Evolutionary conservation across 2,888 invertebrate genomes (phyloP).

Genomic region (Apodemia mormo): DNA sequence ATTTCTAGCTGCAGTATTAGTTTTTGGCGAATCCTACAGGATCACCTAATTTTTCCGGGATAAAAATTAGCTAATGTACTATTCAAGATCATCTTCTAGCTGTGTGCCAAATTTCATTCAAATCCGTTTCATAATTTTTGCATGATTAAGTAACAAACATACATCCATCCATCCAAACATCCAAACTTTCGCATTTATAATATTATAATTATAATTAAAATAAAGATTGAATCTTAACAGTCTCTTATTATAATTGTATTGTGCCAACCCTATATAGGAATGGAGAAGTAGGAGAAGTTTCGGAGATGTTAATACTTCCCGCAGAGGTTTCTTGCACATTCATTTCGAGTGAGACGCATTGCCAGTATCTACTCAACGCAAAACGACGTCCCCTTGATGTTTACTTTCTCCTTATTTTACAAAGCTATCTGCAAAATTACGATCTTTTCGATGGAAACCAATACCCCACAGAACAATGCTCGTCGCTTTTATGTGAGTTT

Average conservation of each 20-base stretch:
- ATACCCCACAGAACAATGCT: not conserved
- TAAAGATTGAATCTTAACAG: too few species aligned
- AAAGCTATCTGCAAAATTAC: conserved; percentile 20
- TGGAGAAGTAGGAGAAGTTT: conserved; percentile 51
- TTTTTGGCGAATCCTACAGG: too few species aligned
- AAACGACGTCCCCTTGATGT: conserved; percentile 19
- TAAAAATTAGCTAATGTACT: too few species aligned
- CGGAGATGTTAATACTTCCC: conserved; percentile 70
- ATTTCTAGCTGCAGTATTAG: too few species aligned
- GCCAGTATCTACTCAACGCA: conserved; percentile 18
- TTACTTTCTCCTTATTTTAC: conserved; percentile 23
- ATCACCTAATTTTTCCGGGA: too few species aligned
- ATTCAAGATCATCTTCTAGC: too few species aligned
- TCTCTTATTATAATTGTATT: not conserved
- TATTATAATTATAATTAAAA: too few species aligned
- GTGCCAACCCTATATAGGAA: not conserved
- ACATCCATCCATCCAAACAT: too few species aligned
- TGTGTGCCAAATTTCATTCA: too few species aligned
- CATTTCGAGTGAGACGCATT: conserved; percentile 64
- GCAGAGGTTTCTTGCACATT: conserved; percentile 73
- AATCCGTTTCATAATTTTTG: too few species aligned
- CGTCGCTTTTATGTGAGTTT: not conserved
- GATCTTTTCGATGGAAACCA: conserved; percentile 4
- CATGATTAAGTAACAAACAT: too few species aligned
- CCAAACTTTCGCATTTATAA: too few species aligned